Evolutionary conservation across 2,113 vertebrate species (phyloP).

Genomic region (Cephalopholis sonnerati): DNA sequence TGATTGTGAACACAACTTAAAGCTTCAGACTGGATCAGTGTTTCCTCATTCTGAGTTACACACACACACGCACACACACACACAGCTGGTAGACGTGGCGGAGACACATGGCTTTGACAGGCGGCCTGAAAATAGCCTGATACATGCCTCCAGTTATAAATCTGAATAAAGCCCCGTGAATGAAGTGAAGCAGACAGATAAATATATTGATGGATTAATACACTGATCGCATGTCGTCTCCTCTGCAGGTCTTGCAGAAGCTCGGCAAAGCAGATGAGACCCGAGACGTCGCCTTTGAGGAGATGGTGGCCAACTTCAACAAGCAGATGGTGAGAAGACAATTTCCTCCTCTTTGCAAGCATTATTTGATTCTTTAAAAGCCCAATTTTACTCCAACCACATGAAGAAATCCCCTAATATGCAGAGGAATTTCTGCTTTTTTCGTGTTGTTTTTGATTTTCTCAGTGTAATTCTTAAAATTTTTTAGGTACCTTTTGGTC

Average conservation of each 20-base stretch:
- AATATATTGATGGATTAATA: neutral
- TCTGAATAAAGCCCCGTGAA: neutral
- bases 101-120: slow-evolving; percentile 15
- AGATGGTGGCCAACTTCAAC: slow-evolving; percentile 95
- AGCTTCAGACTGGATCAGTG: neutral
- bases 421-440: no score
- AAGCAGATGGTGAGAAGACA: slow-evolving; percentile 92
- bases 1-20: no score
- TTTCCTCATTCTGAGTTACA: neutral
- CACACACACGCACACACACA: slow-evolving; percentile 1
- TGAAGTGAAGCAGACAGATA: neutral
- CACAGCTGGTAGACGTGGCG: slow-evolving; percentile 7
- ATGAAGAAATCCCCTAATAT: neutral
- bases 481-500: no score
- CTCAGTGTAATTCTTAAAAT: no score
- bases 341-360: neutral
- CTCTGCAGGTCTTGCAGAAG: slow-evolving; percentile 93
- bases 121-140: slow-evolving; percentile 23
- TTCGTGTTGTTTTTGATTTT: no score
- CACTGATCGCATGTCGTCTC: neutral
- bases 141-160: slow-evolving; percentile 15
- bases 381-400: neutral
- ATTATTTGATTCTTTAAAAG: neutral
- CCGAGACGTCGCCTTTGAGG: slow-evolving; percentile 93
- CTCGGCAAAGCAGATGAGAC: slow-evolving; percentile 98